Evolutionary conservation across 2,888 invertebrate species (phyloP).

Genomic region (Napeogenes inachia): DNA sequence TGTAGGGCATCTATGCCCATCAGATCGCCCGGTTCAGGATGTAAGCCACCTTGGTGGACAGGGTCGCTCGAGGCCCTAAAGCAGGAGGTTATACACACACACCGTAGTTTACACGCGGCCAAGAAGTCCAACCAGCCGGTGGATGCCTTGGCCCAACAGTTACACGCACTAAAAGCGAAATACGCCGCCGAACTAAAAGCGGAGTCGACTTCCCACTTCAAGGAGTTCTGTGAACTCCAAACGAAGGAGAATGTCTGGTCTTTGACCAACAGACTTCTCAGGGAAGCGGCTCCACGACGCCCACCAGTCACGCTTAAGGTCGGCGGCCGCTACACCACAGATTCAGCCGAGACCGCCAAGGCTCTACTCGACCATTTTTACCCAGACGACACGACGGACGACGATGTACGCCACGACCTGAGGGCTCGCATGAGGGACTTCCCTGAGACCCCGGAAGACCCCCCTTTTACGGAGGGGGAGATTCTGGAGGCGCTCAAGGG

Average conservation of each 20-base stretch:
- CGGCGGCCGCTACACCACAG: neutral
- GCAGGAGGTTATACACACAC: conserved; percentile 4
- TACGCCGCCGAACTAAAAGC: no score
- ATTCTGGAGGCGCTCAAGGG: neutral
- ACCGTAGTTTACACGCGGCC: neutral
- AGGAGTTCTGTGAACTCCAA: no score
- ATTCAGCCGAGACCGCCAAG: neutral
- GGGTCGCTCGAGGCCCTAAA: neutral
- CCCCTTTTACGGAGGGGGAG: neutral
- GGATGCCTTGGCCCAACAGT: no score
- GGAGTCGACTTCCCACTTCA: no score
- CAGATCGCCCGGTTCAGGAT: no score
- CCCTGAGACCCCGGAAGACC: conserved; percentile 22
- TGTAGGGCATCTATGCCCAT: no score
- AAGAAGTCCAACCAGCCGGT: neutral
- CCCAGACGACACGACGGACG: neutral
- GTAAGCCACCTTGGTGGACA: no score
- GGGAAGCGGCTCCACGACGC: neutral
- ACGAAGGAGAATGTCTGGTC: no score
- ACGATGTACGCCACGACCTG: conserved; percentile 13
- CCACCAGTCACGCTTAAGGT: conserved; percentile 7
- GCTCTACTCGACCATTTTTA: no score
- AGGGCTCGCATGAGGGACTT: neutral
- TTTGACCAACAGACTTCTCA: neutral
- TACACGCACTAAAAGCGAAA: no score